Base-by-base conservation (phyloP, 2,888 invertebrate species). In the Heliconius charithonia region DNA sequence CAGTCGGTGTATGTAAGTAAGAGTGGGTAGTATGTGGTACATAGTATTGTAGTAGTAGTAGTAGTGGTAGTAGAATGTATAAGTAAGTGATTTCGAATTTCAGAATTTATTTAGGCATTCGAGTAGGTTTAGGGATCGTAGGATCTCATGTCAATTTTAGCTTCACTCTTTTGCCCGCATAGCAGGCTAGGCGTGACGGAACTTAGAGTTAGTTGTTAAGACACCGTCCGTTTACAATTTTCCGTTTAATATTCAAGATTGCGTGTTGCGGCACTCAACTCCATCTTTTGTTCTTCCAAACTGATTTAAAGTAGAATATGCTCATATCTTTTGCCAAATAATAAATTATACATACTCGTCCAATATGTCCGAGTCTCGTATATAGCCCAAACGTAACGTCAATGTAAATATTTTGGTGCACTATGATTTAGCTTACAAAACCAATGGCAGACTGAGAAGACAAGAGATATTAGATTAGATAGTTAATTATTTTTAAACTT, bases 291-390 rank as follows among this genome's bases (percentile, higher is more conserved):
- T 51, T 6, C n/a, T 69, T 4, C 41, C 22, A 25, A 41, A 41
- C 25, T 7, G 67, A 69, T 37, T 10, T 69, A 41, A 41, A 25
- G n/a, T 6, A n/a, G 2, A 37, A 67, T 16, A 4, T 12, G n/a
- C 37, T 37, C n/a, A 67, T 67, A n/a, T 16, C 25, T 69, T 41
- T 41, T 69, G 67, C 67, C 67, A 69, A 16, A n/a, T 69, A 69
- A 41, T 25, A 69, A 69, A 41, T 41, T 41, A 41, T 16, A 69
- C 41, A 41, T 69, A 41, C 41, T 0, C n/a, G 37, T 10, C 12
- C n/a, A 27, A 16, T 41, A 37, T 12, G n/a, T 67, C 25, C n/a
- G 37, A 37, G 37, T 37, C 37, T 16, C 29, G 29, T 29, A 19
- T 32, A 10, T 29, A 41, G 41, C 41, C n/a, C 25, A 69, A 41